These are phyloP conservation scores for Petroica traversi DNA, from an alignment of 2,113 vertebrate species.

Conservation along the genomic window DNA sequence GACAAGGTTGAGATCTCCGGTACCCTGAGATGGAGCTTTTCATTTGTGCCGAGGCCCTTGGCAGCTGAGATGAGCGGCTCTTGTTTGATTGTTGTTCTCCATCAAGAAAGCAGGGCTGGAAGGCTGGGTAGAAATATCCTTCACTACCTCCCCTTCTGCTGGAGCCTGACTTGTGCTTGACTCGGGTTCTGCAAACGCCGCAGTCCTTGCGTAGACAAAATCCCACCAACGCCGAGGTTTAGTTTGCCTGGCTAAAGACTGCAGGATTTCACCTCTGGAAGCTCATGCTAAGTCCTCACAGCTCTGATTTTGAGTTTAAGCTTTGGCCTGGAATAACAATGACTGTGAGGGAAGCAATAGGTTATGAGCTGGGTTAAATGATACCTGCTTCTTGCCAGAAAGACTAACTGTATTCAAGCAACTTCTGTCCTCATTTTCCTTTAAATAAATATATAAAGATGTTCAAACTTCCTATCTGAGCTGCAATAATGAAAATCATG, in stretches of 20 bases:
- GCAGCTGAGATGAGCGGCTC: fast-evolving
- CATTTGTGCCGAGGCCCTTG: not conserved
- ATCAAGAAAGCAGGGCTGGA: not conserved
- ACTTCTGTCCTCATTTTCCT: constrained; percentile 41
- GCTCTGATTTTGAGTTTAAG: constrained; percentile 70
- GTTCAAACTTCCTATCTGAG: constrained; percentile 43
- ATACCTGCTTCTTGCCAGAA: constrained; percentile 49
- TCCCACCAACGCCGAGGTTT: not conserved
- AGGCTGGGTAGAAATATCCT: not conserved
- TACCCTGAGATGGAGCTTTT: not conserved
- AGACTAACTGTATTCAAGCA: constrained; percentile 3
- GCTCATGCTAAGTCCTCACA: constrained; percentile 16
- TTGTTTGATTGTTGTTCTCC: not conserved
- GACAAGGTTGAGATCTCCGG: not conserved
- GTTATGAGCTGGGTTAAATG: constrained; percentile 61
- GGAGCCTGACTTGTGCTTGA: not conserved
- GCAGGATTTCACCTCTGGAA: constrained; percentile 44
- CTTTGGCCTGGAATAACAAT: constrained; percentile 74
- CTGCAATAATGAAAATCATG: constrained; percentile 63
- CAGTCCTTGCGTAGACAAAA: not conserved
- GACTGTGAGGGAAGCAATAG: constrained; percentile 60
- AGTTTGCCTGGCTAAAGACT: not conserved
- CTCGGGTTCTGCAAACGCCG: not conserved
- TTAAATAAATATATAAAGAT: constrained; percentile 49
- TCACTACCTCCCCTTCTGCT: not conserved